Percentiles rank a stretch among this genome's conserved stretches.
These are phyloP conservation scores for Tolypeutes matacus DNA, from an alignment of 2,797 vertebrate species.

Conservation along the genomic window DNA sequence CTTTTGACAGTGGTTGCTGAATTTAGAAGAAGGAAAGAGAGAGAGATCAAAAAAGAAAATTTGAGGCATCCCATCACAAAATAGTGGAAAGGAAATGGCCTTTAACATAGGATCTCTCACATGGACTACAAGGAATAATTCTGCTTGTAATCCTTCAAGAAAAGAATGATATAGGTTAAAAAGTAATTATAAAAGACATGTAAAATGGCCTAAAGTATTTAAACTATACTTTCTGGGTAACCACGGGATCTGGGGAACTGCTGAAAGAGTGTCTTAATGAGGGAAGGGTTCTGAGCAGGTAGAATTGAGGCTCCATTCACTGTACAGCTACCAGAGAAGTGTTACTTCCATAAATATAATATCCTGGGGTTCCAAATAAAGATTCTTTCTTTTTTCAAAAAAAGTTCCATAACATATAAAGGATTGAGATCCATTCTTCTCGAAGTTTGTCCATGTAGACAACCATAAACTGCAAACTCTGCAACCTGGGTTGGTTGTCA, in stretches of 20 bases:
- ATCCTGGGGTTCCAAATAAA: neutral
- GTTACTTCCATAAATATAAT: neutral
- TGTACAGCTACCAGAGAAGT: neutral
- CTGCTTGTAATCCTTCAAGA: neutral
- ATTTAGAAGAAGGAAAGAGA: constrained; percentile 15
- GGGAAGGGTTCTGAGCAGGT: neutral
- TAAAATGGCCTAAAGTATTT: neutral
- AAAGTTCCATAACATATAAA: neutral
- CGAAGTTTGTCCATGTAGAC: neutral
- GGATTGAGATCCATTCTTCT: neutral
- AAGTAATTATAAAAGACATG: neutral
- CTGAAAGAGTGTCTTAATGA: neutral
- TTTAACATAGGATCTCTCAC: neutral
- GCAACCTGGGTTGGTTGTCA: neutral
- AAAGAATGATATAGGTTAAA: constrained; percentile 16
- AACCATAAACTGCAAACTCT: neutral
- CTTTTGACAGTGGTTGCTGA: neutral
- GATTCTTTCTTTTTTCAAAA: neutral
- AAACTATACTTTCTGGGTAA: neutral
- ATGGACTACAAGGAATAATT: neutral
- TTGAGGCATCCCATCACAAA: neutral
- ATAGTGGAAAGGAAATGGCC: neutral
- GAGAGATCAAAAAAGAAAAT: neutral
- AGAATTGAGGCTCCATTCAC: neutral
- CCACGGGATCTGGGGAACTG: accelerated